A percentile compares a stretch with the other conserved stretches of the same genome.
phyloP scores from a whole-genome alignment of 1,140 invertebrate species.

The Homalodisca vitripennis region DNA sequence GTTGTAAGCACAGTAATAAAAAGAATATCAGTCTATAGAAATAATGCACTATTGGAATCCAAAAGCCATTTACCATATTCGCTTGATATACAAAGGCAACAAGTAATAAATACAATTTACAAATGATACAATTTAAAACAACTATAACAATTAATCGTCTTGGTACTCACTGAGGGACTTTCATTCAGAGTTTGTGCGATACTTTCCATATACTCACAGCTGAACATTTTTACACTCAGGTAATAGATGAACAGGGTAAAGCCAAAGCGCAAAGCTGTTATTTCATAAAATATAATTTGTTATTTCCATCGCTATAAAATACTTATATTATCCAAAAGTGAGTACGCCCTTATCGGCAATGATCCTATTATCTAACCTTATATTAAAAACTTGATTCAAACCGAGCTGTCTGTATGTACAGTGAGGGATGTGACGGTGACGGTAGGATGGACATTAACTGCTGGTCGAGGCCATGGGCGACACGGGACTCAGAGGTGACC shows the following conservation, averaged over 20 bases:
- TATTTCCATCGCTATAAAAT: slow-evolving; percentile 27
- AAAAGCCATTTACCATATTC: slow-evolving; percentile 5
- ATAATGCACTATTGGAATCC: too few relatives aligned
- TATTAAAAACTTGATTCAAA: slow-evolving; percentile 28
- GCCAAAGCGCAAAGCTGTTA: slow-evolving; percentile 21
- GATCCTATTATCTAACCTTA: slow-evolving; percentile 25
- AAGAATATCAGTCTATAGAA: too few relatives aligned
- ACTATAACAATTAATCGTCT: not conserved
- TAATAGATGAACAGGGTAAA: slow-evolving; percentile 13
- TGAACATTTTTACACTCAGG: slow-evolving; percentile 8
- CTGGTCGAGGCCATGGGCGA: slow-evolving; percentile 84
- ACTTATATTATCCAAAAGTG: slow-evolving; percentile 24
- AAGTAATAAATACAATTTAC: slow-evolving; percentile 12
- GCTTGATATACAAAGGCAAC: slow-evolving; percentile 12
- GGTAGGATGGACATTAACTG: slow-evolving; percentile 61
- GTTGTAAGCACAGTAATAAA: too few relatives aligned
- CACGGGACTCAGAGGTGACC: slow-evolving; percentile 78
- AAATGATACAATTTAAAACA: not conserved
- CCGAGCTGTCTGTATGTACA: slow-evolving; percentile 1
- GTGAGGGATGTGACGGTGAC: slow-evolving; percentile 15
- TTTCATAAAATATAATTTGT: slow-evolving; percentile 30
- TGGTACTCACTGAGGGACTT: not conserved
- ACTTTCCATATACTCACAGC: not conserved
- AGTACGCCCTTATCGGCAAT: slow-evolving; percentile 4
- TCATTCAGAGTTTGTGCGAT: not conserved